Percentiles rank a stretch among this genome's conserved stretches.
Conservation (phyloP, 2,888 invertebrate species). For the Plebejus anna region DNA sequence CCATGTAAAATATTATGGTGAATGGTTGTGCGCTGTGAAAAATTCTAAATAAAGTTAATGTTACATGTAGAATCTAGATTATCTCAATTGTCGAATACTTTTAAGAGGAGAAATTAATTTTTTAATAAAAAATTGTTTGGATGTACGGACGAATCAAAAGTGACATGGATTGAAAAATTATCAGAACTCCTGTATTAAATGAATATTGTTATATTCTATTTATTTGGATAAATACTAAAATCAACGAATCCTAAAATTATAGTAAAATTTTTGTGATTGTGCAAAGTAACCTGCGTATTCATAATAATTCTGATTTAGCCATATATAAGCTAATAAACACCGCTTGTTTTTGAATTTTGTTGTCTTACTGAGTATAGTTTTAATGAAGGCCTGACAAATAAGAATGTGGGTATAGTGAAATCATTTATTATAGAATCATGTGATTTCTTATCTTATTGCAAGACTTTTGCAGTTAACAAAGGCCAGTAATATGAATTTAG, state of each 20-base stretch:
- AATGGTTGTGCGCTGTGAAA: constrained; percentile 24
- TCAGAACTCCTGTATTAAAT: not conserved
- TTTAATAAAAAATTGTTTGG: not conserved
- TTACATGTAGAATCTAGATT: constrained; percentile 14
- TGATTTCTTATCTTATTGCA: not conserved
- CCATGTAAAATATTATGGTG: not conserved
- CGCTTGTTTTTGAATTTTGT: not conserved
- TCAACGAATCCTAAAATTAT: no score
- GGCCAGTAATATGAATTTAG: not conserved
- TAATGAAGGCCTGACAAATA: not conserved
- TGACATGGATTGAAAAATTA: not conserved
- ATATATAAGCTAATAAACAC: not conserved
- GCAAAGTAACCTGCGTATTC: not conserved
- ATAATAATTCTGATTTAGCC: no score
- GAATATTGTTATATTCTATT: not conserved
- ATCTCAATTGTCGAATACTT: constrained; percentile 1
- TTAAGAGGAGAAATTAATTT: not conserved
- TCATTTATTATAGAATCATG: not conserved
- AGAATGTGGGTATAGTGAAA: not conserved
- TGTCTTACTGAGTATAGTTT: not conserved
- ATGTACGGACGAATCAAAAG: not conserved
- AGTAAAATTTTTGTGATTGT: not conserved
- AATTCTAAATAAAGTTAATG: constrained; percentile 25
- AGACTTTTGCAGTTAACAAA: not conserved
- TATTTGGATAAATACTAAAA: no score